Evolutionary conservation across 2,113 vertebrate genomes (phyloP).

Genomic region (Mus spicilegus): DNA sequence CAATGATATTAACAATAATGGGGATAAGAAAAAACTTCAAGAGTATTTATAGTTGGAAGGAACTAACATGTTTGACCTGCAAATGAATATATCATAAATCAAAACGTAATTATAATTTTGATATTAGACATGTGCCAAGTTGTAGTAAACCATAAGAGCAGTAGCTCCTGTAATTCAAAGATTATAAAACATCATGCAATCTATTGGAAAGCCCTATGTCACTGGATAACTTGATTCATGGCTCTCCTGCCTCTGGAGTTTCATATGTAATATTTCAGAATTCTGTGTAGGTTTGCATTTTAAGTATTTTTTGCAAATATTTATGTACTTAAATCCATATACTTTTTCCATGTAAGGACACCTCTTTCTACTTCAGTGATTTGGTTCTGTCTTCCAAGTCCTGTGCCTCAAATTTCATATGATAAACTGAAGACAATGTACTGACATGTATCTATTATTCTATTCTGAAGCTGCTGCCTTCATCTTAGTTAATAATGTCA

Average conservation of each 20-base stretch:
- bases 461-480: neutral
- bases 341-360: neutral
- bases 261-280: neutral
- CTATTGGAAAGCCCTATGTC: neutral
- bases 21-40: neutral
- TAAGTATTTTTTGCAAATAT: neutral
- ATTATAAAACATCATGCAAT: neutral
- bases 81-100: neutral
- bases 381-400: neutral
- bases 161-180: neutral
- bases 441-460: neutral
- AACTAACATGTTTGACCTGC: neutral
- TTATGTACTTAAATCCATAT: neutral
- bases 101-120: neutral
- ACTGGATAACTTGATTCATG: neutral
- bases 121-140: neutral
- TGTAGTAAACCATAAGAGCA: neutral
- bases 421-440: neutral
- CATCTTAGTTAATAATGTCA: neutral
- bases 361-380: neutral
- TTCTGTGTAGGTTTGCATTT: neutral
- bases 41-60: neutral
- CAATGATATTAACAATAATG: neutral
- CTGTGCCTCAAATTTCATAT: neutral
- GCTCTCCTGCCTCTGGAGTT: neutral